phyloP scores from a whole-genome alignment of 2,113 vertebrate species.

The Orientallactaga bullata region DNA sequence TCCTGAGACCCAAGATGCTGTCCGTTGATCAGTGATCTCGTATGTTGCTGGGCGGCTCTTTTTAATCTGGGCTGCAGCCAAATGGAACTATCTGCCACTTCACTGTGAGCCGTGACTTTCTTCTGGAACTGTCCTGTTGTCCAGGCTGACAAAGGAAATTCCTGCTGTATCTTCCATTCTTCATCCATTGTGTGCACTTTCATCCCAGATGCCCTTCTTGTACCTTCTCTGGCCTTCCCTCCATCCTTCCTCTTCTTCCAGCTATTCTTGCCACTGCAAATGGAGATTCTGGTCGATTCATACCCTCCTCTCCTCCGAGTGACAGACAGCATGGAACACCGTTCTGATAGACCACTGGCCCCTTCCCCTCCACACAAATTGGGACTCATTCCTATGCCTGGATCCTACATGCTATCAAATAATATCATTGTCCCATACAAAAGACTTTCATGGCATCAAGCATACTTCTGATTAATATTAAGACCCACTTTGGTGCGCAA shows the following conservation, averaged over 20 bases:
- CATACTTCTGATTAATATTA: neutral
- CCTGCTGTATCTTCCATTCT: neutral
- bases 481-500: neutral
- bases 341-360: neutral
- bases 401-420: neutral
- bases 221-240: neutral
- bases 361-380: too few species aligned
- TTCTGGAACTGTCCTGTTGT: neutral
- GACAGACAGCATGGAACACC: neutral
- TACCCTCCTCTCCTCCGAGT: neutral
- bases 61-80: constrained; percentile 7
- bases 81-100: neutral
- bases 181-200: too few species aligned
- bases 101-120: neutral
- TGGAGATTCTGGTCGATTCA: neutral
- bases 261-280: neutral
- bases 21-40: neutral
- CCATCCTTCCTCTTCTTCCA: neutral
- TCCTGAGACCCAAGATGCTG: neutral
- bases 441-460: neutral
- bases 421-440: neutral
- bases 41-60: neutral
- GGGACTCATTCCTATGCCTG: neutral
- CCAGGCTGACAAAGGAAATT: neutral
- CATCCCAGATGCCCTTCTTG: neutral